phyloP scores from a whole-genome alignment of 2,113 vertebrate genomes.

The Callospermophilus lateralis region DNA sequence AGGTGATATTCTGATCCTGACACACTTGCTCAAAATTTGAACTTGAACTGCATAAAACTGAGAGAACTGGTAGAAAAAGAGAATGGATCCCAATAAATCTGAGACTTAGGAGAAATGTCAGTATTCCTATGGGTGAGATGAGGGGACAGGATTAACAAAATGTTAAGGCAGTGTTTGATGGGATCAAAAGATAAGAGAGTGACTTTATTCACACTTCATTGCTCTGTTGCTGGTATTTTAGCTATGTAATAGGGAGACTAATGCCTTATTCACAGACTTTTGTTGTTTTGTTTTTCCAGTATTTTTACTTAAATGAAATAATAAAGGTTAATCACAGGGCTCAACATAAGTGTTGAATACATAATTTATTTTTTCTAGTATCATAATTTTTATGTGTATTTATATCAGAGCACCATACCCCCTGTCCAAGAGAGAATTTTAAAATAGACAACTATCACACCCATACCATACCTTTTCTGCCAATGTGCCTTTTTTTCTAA shows the following conservation, averaged over 20 bases:
- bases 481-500: not conserved
- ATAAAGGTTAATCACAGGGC: not conserved
- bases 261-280: not conserved
- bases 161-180: not conserved
- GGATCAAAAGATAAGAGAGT: not conserved
- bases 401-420: not conserved
- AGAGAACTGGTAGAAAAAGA: not conserved
- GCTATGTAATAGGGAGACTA: not conserved
- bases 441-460: not conserved
- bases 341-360: not conserved
- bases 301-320: not conserved
- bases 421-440: not conserved
- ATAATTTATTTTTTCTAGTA: slow-evolving; percentile 18
- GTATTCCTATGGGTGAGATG: not conserved
- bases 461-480: not conserved
- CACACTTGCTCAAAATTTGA: not conserved
- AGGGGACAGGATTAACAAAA: not conserved
- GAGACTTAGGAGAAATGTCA: not conserved
- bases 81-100: not conserved
- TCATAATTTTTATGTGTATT: not conserved
- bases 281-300: not conserved
- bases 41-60: not conserved
- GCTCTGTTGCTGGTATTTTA: not conserved
- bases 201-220: not conserved
- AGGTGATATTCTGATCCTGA: not conserved